phyloP scores from a whole-genome alignment of 23 tunicate genomes.

The Clavelina lepadiformis region DNA sequence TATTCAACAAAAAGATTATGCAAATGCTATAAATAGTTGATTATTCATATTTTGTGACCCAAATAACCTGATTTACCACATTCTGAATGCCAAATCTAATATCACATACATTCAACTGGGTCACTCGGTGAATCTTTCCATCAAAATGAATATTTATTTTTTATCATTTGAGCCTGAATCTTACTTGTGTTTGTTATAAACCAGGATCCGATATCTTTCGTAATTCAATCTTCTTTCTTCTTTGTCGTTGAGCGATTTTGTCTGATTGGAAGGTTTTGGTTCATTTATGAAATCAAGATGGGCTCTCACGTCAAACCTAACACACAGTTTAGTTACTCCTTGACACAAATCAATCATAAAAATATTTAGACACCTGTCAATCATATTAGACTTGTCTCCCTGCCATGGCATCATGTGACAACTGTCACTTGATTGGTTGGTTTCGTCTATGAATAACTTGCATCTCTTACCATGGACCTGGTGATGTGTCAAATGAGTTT shows the following conservation, averaged over 20 bases:
- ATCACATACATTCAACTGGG: too few relatives aligned
- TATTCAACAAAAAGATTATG: too few relatives aligned
- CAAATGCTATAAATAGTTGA: too few relatives aligned
- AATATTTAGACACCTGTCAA: conserved; percentile 60
- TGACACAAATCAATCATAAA: background rate
- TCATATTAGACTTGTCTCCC: conserved; percentile 80
- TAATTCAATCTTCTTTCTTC: conserved; percentile 71
- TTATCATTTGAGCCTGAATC: too few relatives aligned
- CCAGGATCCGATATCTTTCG: conserved; percentile 80
- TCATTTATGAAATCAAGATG: conserved; percentile 56
- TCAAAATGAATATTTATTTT: too few relatives aligned
- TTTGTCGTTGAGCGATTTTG: conserved; percentile 12
- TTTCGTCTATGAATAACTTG: conserved; percentile 74
- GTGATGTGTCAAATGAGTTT: background rate
- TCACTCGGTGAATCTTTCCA: too few relatives aligned
- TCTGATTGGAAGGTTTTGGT: background rate
- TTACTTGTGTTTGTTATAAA: conserved; percentile 81
- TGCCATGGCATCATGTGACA: conserved; percentile 91
- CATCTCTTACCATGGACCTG: conserved; percentile 82
- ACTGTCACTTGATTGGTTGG: conserved; percentile 32
- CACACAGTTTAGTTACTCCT: background rate
- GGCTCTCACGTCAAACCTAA: conserved; percentile 88
- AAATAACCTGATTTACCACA: too few relatives aligned
- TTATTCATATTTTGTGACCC: too few relatives aligned
- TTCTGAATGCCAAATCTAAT: too few relatives aligned